Base-by-base conservation (phyloP, 2,797 vertebrate genomes). In the Enteromius viviparus region DNA sequence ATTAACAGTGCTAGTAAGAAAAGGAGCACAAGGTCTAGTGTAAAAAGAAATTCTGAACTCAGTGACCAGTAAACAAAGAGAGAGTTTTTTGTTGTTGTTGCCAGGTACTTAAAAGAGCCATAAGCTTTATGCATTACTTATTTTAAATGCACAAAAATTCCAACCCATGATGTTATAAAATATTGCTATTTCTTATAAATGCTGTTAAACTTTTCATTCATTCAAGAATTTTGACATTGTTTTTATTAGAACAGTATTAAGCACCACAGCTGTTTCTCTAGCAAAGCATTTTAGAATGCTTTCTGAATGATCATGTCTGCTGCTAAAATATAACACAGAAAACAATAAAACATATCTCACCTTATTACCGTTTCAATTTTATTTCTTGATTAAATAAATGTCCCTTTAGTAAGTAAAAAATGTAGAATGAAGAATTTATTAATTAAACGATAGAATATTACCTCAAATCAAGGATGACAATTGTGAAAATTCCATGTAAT, bases 21-120 rank as follows among this genome's bases (percentile, higher is more conserved):
- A 64, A 65, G 11, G 17, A 65, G 58, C 26, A 47, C 26, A 49
- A 78, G 76, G 60, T 78, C 65, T n/a, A 65, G 60, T n/a, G 45
- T 15, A 32, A 75, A 78, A 65, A 65, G 0, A 45, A 65, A 49
- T 65, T 47, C 4, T 78, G 3, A 64, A 65, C 60, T 49, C 76
- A 3, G 17, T 65, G 60, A 29, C 19, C 19, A 21, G 40, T 45
- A 2, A 49, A 58, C 23, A 37, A 3, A 26, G 47, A 49, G 8
- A 1, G 0, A 51, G 15, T 32, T 55, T 34, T 32, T 29, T 42
- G 7, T 42, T 42, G 8, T 42, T 42, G 40, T 9, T 42, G 45
- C 15, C 1, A 49, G 45, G 7, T 29, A 3, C 11, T 23, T 26
- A 29, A 15, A 29, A 14, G 58, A 60, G 23, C 11, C 23, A 69